Evolutionary conservation across 2,888 invertebrate species (phyloP), one percentile per base, ranked within the genome.

Genomic region (Tolmerus cingulatus): DNA sequence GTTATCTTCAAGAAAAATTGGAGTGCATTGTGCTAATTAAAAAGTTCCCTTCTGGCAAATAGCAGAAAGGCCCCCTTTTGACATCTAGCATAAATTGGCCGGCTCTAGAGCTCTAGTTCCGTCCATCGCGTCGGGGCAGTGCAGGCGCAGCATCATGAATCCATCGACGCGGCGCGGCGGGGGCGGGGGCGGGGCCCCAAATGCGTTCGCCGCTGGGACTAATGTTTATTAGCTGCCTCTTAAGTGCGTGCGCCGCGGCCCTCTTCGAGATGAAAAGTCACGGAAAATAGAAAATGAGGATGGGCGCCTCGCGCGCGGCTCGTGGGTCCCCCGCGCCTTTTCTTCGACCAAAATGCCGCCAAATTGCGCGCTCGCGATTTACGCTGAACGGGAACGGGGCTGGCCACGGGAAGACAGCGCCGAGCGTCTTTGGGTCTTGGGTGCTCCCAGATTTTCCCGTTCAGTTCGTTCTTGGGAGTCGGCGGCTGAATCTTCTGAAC

Each of bases 401-500:
- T 74, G 74, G 30, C 34, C 27, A 76, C 34, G 27, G 74, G 19
- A 14, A 30, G 19, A 74, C 76, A 27, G 81, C 30, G 30, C 12
- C 34, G 82, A 82, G 57, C 66, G 37, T 19, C 30, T 82, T 66
- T 12, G 7, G 66, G 66, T 66, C 30, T 82, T 3, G n/a, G 27
- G 66, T 66, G 57, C 57, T 82, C 82, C 82, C 37, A 82, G 82
- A 82, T 82, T 82, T 82, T 82, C 81, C 51, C 82, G 19, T 82
- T 66, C 57, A 82, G 82, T 82, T 81, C 30, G 14, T 55, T 51
- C 81, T 82, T 78, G 23, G 46, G 0, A 40, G 34, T 23, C 79
- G 55, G 43, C 34, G 55, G 81, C 7, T n/a, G 27, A 51, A 81
- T 81, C 55, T 43, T 81, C 30, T 30, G 27, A 81, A 55, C 16